Base-by-base conservation (phyloP, 92 coral and sea anemone species). In the Plumapathes pennacea region DNA sequence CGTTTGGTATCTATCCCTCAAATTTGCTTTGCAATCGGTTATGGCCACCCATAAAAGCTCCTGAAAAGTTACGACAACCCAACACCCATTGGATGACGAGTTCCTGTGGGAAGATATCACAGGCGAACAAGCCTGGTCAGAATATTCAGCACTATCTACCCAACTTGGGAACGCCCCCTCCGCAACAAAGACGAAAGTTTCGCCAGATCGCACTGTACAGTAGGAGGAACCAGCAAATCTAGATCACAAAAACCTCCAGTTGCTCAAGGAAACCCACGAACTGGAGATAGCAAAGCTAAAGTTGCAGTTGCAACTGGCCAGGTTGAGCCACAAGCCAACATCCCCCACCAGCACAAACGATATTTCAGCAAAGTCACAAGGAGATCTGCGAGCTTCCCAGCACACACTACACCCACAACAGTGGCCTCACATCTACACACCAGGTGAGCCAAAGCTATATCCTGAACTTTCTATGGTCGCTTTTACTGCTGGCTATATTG, bases 391-490 rank as follows among this genome's bases (percentile, higher is more conserved):
- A 17, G 66, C 51, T 18, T 26, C 67, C 1, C 36, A 39, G 36
- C 46, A 43, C 8, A 42, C 34, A 33, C 20, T 59, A 10, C 46
- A 38, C 25, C 67, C 53, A 10, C 40, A 59, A 25, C 50, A 27
- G 6, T 60, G 68, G 55, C 68, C 55, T 2, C 44, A 29, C 50
- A 60, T 59, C 12, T 60, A 31, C 15, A 28, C 14, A 13, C 56
- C 59, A 52, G 59, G 38, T 52, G 39, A 52, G 40, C 59, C 39
- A 28, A 28, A 52, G 34, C 39, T 52, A 17, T 52, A 52, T n/a
- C 19, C 17, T 4, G 15, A 52, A 20, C 34, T 52, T 17, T 25
- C 59, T 2, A 12, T 28, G n/a, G 18, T 49, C 26, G 68, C 46
- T 36, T 36, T 9, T 36, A n/a, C n/a, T 36, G 40, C 40, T 9